Conservation (phyloP, 2,888 invertebrate species). For the Enchytraeus crypticus region DNA sequence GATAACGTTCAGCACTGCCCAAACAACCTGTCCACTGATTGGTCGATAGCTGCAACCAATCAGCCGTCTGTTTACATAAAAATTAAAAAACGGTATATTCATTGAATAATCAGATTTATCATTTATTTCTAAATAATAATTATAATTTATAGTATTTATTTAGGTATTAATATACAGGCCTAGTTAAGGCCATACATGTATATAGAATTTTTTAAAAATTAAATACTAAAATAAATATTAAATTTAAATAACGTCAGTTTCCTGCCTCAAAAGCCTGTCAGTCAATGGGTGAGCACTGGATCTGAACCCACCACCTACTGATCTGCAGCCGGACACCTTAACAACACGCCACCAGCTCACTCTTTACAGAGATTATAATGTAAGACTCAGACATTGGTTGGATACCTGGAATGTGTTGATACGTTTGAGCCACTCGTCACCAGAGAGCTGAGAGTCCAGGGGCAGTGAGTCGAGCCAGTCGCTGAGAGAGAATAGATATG, state of each 20-base stretch:
- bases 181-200: not conserved
- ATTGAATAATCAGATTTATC: not conserved
- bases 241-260: not conserved
- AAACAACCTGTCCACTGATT: conserved; percentile 64
- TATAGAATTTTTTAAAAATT: not conserved
- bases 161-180: not conserved
- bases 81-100: not conserved
- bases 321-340: too few relatives aligned
- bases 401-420: too few relatives aligned
- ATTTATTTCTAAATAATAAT: not conserved
- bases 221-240: not conserved
- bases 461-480: too few relatives aligned
- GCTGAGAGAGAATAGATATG: too few relatives aligned
- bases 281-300: not conserved
- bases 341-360: too few relatives aligned
- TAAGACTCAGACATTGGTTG: too few relatives aligned
- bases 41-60: conserved; percentile 26
- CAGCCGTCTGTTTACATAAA: conserved; percentile 4
- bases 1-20: conserved; percentile 64
- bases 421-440: too few relatives aligned
- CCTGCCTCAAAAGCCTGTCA: not conserved
- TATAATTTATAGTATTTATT: not conserved
- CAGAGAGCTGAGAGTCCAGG: too few relatives aligned
- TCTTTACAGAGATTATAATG: too few relatives aligned
- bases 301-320: too few relatives aligned